Base-by-base conservation (phyloP, 2,888 invertebrate species). In the Ligdia adustata region DNA sequence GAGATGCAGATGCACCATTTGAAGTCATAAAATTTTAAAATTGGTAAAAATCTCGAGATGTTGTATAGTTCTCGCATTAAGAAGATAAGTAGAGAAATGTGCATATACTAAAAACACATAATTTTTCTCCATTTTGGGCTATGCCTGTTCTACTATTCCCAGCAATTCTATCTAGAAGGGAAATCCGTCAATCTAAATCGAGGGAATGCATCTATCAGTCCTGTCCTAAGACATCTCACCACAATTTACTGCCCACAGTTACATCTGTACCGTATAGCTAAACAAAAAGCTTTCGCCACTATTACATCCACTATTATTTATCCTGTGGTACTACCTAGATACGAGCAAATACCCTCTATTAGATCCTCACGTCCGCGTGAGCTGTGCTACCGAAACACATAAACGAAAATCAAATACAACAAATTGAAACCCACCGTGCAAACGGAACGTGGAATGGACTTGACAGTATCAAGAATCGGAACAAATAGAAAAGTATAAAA, bases 361-460 rank as follows among this genome's bases (percentile, higher is more conserved):
- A 50, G 50, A 29, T 40, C 18, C 35, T 40, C 50, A 50, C 50
- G 43, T 50, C 22, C 32, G 32, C 49, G 40, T 29, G 39, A 40
- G 42, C 38, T 15, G 34, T 43, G 43, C 47, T 34, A 43, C 35
- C 60, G 61, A 64, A 61, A 62, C 64, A 61, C 53, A 74, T 48
- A 72, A 75, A 72, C 67, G 72, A 74, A 77, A 75, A 80, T 75
- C 79, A 81, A 83, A 82, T 72, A 80, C 63, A 75, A 71, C 72
- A 77, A 80, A 80, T 80, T 80, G 80, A 76, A 80, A 77, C 66
- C 69, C 66, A 66, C 69, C 68, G 68, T 64, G 61, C 62, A 56
- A 60, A 62, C 62, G 64, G 15, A 32, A 32, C 38, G 20, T 33
- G 11, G 1, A 24, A 9, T 6, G 2, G 22, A n/a, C 1, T 14